Conservation (phyloP, 92 coral and sea anemone species). For the Palythoa grandiflora region DNA sequence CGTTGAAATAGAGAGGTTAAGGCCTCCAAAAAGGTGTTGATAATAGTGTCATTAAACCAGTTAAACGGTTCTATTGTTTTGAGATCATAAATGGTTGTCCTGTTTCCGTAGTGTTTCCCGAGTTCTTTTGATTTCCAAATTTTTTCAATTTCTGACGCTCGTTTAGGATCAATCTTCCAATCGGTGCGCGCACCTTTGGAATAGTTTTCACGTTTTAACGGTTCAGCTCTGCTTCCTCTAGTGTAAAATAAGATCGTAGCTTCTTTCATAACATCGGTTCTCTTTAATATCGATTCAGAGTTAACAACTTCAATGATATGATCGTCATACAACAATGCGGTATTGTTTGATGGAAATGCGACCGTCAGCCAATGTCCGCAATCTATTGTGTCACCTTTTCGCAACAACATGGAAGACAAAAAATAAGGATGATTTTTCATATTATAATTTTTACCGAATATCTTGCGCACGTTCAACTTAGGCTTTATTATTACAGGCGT, state of each 20-base stretch:
- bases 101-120: conserved; percentile 10
- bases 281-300: neutral
- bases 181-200: neutral
- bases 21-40: neutral
- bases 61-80: conserved; percentile 3
- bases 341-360: conserved; percentile 15
- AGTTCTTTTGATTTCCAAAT: neutral
- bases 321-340: neutral
- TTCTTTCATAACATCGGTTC: neutral
- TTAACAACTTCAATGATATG: neutral
- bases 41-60: conserved; percentile 8
- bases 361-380: neutral
- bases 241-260: neutral
- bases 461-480: neutral
- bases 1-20: too few species aligned
- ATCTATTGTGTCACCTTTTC: neutral
- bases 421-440: neutral
- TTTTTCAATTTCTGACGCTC: neutral
- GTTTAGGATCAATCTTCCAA: conserved; percentile 7
- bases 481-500: neutral
- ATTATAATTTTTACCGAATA: neutral
- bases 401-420: neutral
- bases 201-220: neutral
- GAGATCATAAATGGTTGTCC: neutral
- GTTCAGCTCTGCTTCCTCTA: neutral